Conservation (phyloP, 2,888 invertebrate genomes). For the Boloria euphrosyne region DNA sequence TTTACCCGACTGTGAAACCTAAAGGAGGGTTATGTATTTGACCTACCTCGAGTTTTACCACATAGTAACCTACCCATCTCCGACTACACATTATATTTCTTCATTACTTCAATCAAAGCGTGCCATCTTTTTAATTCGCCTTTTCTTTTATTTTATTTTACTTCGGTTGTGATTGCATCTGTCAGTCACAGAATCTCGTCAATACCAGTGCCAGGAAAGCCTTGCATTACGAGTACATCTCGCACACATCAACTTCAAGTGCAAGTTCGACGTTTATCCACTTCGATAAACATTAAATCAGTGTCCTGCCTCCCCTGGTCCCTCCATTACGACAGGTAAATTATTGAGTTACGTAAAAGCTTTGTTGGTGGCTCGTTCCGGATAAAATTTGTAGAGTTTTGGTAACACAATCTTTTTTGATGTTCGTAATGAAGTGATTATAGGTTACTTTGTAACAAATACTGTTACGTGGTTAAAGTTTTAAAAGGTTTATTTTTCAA, state of each 20-base stretch:
- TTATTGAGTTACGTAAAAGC: constrained; percentile 19
- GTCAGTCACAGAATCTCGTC: neutral
- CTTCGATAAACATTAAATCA: constrained; percentile 15
- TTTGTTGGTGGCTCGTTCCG: constrained; percentile 14
- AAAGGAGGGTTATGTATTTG: too few species aligned
- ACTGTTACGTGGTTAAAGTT: too few species aligned
- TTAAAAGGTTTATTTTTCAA: too few species aligned
- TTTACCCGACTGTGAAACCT: too few species aligned
- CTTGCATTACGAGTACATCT: neutral
- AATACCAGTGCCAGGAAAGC: neutral
- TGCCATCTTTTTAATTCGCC: too few species aligned
- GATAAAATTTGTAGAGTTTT: constrained; percentile 11
- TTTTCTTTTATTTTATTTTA: neutral
- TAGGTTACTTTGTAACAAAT: neutral
- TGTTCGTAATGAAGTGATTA: neutral
- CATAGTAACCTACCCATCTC: too few species aligned
- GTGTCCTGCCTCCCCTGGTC: constrained; percentile 1
- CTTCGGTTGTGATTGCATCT: neutral
- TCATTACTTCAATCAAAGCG: too few species aligned
- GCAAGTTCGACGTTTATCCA: constrained; percentile 10
- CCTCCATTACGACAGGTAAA: constrained; percentile 18
- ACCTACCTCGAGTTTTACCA: too few species aligned
- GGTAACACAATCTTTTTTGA: neutral
- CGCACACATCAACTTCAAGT: constrained; percentile 7
- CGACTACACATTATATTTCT: too few species aligned